Evolutionary conservation across 2,113 vertebrate species (phyloP).

Genomic region (Diadophis punctatus): DNA sequence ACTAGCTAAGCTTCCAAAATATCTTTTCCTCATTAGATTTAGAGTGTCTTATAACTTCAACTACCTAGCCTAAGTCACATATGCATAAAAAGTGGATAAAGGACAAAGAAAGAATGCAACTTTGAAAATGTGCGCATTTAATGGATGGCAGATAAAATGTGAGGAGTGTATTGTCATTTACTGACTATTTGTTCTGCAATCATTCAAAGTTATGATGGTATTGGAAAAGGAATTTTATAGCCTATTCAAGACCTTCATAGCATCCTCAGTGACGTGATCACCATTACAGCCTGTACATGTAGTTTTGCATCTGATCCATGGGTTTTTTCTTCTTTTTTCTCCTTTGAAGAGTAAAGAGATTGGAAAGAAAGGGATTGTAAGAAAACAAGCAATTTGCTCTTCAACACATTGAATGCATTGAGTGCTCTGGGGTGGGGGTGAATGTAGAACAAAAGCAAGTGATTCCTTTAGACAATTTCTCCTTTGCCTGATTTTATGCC

Average conservation of each 20-base stretch:
- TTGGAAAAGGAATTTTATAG: neutral
- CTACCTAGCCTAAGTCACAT: neutral
- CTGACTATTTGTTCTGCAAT: neutral
- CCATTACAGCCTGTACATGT: neutral
- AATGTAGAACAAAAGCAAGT: neutral
- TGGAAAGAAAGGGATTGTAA: neutral
- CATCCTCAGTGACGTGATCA: neutral
- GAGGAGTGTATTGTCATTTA: neutral
- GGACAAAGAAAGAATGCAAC: neutral
- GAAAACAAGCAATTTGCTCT: neutral
- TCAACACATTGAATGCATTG: neutral
- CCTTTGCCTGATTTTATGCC: neutral
- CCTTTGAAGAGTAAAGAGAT: neutral
- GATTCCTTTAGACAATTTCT: neutral
- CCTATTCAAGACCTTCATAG: neutral
- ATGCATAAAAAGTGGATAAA: neutral
- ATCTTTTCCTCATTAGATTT: neutral
- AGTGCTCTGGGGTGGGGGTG: neutral
- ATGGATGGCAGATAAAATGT: neutral
- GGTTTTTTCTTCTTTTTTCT: neutral
- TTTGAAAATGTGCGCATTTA: neutral
- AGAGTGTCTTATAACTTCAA: neutral
- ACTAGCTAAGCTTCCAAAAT: neutral
- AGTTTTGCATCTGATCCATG: neutral
- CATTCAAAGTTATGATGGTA: neutral